Conservation (phyloP, 2,888 invertebrate genomes). For the Agriopis aurantiaria region DNA sequence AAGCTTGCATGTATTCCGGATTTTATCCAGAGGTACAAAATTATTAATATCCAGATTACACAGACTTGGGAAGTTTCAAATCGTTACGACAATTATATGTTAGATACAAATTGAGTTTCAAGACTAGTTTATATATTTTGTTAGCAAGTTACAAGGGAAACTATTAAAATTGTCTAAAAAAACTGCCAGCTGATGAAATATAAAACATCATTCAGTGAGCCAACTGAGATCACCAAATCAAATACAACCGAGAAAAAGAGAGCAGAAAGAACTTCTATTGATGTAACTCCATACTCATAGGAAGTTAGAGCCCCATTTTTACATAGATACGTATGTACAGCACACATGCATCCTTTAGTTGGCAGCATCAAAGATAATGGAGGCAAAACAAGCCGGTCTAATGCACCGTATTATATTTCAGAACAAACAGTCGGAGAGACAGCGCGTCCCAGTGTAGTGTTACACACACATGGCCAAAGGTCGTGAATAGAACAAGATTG, state of each 20-base stretch:
- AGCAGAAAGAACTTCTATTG: conserved; percentile 8
- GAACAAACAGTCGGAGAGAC: conserved; percentile 69
- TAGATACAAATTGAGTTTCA: too few species aligned
- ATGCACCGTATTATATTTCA: conserved; percentile 81
- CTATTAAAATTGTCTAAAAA: too few species aligned
- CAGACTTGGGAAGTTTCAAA: too few species aligned
- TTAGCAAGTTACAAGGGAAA: too few species aligned
- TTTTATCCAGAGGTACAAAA: too few species aligned
- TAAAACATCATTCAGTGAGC: background rate
- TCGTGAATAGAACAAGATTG: conserved; percentile 75
- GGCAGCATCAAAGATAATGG: conserved; percentile 84
- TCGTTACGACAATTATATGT: too few species aligned
- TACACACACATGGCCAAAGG: conserved; percentile 78
- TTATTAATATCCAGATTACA: too few species aligned
- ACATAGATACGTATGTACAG: conserved; percentile 39
- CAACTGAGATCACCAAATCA: background rate
- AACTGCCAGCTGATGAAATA: too few species aligned
- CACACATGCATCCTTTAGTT: conserved; percentile 71
- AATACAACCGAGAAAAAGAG: background rate
- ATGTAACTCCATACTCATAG: conserved; percentile 45
- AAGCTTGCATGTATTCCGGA: too few species aligned
- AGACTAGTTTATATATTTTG: too few species aligned
- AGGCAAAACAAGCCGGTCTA: conserved; percentile 82
- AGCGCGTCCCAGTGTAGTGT: conserved; percentile 70
- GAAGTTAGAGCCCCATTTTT: conserved; percentile 47